A percentile compares a stretch with the other conserved stretches of the same genome.
phyloP scores from a whole-genome alignment of 2,113 vertebrate species.

The Murina feae region DNA sequence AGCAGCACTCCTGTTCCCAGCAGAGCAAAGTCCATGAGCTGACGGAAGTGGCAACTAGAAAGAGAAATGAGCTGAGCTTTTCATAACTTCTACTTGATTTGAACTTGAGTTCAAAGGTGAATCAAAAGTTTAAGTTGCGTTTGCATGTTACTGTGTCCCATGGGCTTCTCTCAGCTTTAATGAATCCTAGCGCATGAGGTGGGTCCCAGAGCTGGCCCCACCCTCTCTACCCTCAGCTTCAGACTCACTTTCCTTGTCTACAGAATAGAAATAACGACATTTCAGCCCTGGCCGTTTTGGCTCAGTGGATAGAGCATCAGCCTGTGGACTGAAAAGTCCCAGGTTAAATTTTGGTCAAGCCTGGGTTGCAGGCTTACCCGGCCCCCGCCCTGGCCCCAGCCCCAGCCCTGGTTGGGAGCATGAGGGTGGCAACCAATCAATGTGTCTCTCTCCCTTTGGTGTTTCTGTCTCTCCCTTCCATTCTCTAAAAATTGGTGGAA shows the following conservation, averaged over 20 bases:
- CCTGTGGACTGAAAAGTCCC: too few species aligned
- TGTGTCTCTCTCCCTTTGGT: too few species aligned
- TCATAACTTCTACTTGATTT: background rate
- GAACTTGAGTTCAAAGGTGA: slow-evolving; percentile 41
- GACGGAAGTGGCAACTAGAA: background rate
- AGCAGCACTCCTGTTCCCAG: background rate
- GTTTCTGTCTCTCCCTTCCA: too few species aligned
- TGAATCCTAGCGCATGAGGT: background rate
- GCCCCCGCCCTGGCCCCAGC: too few species aligned
- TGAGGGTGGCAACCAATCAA: too few species aligned
- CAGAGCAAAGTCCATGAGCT: slow-evolving; percentile 14
- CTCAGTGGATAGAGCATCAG: too few species aligned
- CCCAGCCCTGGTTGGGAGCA: too few species aligned
- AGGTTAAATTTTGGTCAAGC: too few species aligned
- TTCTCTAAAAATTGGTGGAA: too few species aligned
- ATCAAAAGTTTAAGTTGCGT: background rate
- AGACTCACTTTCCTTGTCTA: background rate
- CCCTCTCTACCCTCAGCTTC: background rate
- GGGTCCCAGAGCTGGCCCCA: background rate
- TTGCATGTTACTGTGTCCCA: background rate
- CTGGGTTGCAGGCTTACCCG: too few species aligned
- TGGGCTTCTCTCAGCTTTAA: background rate
- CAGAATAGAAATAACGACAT: background rate
- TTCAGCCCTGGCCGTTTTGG: too few species aligned
- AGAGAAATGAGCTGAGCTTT: slow-evolving; percentile 19